Base-by-base conservation (phyloP, 92 coral and sea anemone genomes). In the Montipora capitata region DNA sequence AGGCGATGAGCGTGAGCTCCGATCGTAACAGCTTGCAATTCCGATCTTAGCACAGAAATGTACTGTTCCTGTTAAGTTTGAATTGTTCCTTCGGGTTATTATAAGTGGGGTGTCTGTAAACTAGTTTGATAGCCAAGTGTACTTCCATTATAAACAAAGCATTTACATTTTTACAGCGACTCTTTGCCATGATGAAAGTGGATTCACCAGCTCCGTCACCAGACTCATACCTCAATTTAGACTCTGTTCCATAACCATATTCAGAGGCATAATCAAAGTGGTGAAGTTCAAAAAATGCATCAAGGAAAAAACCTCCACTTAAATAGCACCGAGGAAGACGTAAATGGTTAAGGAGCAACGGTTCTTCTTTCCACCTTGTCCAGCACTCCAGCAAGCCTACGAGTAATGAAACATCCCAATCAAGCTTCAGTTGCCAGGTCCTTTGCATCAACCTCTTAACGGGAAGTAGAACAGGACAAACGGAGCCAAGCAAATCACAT, bases 221-320 rank as follows among this genome's bases (percentile, higher is more conserved):
- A 43, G 84, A 57, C 71, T 90, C 84, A 56, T 70, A 52, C 56
- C 86, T 90, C 72, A 90, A 66, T 73, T 84, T 84, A 16, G 83
- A 79, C 44, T 84, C 88, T 14, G 93, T 77, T 81, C 93, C 89
- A 57, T 89, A 89, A 40, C 89, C 93, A 59, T 76, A 64, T 83
- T 89, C 89, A 4, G 93, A 89, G 10, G 92, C 87, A 73, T 81
- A 84, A 43, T 84, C 62, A 75, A 89, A 74, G 74, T 90, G 93
- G 49, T 84, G 93, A 0, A 84, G 89, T 52, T 90, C 70, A 27
- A 82, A 86, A 49, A 82, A 44, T 65, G 64, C 70, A 39, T 42
- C 74, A 15, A 73, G 16, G 14, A 62, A 74, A 16, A 77, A 83
- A 20, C 27, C 27, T 20, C 27, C 27, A 20, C 27, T 20, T 89